Conservation (phyloP, 2,797 vertebrate genomes). For the Muraenolepis orangiensis region DNA sequence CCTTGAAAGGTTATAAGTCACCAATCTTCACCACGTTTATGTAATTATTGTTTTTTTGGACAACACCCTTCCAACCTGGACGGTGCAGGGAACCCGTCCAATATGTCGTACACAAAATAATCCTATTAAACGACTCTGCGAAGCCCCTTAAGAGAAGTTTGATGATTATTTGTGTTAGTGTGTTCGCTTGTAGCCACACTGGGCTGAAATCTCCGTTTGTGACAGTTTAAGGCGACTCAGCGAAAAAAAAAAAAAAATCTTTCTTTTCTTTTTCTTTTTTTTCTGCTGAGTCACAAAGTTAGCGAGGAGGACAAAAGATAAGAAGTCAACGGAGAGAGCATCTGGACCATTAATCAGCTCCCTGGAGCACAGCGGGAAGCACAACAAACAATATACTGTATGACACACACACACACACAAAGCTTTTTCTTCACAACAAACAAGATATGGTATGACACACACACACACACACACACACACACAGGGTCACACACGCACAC, state of each 20-base stretch:
- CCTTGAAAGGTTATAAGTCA: neutral
- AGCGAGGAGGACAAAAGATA: slow-evolving; percentile 13
- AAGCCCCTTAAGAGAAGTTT: neutral
- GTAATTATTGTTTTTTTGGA: slow-evolving; percentile 5
- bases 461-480: no score
- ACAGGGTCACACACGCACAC: no score
- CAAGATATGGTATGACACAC: no score
- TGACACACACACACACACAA: no score
- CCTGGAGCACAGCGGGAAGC: no score
- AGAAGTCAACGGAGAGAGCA: neutral
- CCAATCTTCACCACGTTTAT: neutral
- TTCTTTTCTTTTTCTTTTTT: slow-evolving; percentile 4
- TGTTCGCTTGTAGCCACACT: slow-evolving; percentile 17
- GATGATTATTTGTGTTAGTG: neutral
- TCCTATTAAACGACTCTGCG: slow-evolving; percentile 1
- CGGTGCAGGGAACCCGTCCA: slow-evolving; percentile 15
- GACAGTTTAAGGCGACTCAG: slow-evolving; percentile 51
- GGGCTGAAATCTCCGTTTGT: slow-evolving; percentile 29
- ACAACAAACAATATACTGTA: no score
- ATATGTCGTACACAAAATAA: slow-evolving; percentile 28
- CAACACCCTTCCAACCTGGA: slow-evolving; percentile 7
- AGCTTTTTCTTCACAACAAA: no score
- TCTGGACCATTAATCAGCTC: neutral
- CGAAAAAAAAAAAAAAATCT: slow-evolving; percentile 11
- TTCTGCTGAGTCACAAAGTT: slow-evolving; percentile 43